Conservation (phyloP, 2,888 invertebrate species). For the Polia nebulosa region DNA sequence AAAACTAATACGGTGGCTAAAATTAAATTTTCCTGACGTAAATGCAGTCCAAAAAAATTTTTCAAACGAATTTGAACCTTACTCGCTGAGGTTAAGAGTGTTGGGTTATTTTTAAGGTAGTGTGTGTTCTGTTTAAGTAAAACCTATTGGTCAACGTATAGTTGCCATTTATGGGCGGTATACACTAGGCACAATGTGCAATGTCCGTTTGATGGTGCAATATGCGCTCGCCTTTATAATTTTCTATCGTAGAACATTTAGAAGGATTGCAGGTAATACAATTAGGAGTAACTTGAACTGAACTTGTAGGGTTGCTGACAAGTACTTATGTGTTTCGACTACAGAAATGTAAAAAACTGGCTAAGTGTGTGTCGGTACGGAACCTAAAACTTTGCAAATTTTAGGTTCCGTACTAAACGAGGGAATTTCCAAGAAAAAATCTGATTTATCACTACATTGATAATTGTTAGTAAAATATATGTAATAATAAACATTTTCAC, state of each 20-base stretch:
- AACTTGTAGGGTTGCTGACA: neutral
- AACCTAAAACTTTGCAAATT: too few relatives aligned
- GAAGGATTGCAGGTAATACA: too few relatives aligned
- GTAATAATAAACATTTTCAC: too few relatives aligned
- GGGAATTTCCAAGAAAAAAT: too few relatives aligned
- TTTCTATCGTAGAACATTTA: constrained; percentile 48
- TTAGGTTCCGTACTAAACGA: too few relatives aligned
- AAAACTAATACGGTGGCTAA: constrained; percentile 31
- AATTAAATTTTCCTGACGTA: constrained; percentile 4
- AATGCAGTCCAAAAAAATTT: neutral
- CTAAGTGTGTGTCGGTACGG: too few relatives aligned
- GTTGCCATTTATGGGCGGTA: constrained; percentile 65
- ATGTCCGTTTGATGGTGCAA: constrained; percentile 74
- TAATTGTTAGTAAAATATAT: too few relatives aligned
- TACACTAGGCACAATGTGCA: constrained; percentile 59
- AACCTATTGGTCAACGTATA: constrained; percentile 68
- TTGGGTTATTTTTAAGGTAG: constrained; percentile 1
- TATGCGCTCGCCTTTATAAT: constrained; percentile 67
- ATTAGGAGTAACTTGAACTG: too few relatives aligned
- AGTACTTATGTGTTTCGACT: too few relatives aligned
- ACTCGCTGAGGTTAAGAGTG: constrained; percentile 4
- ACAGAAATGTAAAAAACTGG: too few relatives aligned
- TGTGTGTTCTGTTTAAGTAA: constrained; percentile 37
- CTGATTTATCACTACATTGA: too few relatives aligned
- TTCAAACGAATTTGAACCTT: constrained; percentile 25